Evolutionary conservation across 1,140 invertebrate species (phyloP), one percentile per base, ranked within the genome.

Genomic region (Hylyphantes graminicola): DNA sequence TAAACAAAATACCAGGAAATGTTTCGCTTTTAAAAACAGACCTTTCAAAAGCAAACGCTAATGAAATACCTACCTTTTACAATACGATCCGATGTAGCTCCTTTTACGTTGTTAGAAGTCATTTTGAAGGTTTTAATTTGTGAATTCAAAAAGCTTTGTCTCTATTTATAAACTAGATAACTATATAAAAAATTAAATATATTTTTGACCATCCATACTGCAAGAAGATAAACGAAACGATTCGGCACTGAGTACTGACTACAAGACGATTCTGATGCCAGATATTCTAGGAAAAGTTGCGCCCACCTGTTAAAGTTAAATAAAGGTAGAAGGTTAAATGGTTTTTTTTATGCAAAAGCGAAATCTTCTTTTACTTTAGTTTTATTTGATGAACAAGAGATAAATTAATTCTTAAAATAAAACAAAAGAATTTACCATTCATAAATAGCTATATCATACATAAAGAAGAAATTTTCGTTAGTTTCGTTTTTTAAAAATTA

Each of bases 31-130:
- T 70, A 51, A 54, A 74, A 74, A 74, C 72, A 57, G 54, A 57
- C 72, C 55, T 21, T 74, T 74, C 57, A 74, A 74, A 57, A 55
- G 12, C 17, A 10, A 12, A 35, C 9, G 21, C 35, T n/a, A n/a
- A 11, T 15, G n/a, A 77, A 19, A 55, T 65, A 73, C 79, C 55
- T 63, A 81, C 79, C 73, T 81, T 81, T 81, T 53, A 81, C 57
- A 73, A 81, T 72, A 53, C 79, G 79, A 64, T 81, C 79, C 61
- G 79, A 81, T 63, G 79, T 35, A 15, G 17, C 67, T 64, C 51
- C 79, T 81, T 81, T 81, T 19, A 81, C 68, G 79, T 81, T 81
- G 54, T 81, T 81, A 61, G 79, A 68, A 21, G 79, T 63, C 79
- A 81, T 81, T 61, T 78, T 73, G 7, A 73, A 15, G 19, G 13